These are phyloP conservation scores for Zapus hudsonius DNA, from an alignment of 2,113 vertebrate species.

Conservation along the genomic window DNA sequence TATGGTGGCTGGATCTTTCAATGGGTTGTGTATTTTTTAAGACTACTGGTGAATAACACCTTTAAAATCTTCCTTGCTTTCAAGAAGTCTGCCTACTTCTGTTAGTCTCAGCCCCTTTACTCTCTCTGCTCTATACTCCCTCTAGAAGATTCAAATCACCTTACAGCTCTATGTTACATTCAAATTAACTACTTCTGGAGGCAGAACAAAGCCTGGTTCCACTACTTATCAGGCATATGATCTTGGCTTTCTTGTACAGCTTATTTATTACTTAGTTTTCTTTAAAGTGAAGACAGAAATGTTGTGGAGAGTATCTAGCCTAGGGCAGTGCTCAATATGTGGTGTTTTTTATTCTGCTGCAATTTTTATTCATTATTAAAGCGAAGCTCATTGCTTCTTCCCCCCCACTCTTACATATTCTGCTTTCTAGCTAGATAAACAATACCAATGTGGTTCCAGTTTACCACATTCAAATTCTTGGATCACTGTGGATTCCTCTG, in stretches of 20 bases:
- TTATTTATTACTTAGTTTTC: background rate
- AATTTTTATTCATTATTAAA: conserved; percentile 47
- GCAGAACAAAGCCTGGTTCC: conserved; percentile 7
- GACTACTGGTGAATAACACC: background rate
- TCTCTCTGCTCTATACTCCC: conserved; percentile 22
- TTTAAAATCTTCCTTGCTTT: conserved; percentile 21
- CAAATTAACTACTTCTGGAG: conserved; percentile 34
- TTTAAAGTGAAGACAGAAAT: background rate
- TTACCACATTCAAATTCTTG: conserved; percentile 16
- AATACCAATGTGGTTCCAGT: conserved; percentile 10
- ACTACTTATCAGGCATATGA: background rate
- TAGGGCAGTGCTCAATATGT: background rate
- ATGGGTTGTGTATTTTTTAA: background rate
- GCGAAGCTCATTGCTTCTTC: conserved; percentile 33
- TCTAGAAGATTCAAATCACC: background rate
- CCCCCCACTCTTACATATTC: background rate
- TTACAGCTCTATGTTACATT: background rate
- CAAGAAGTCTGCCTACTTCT: background rate
- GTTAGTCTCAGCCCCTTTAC: conserved; percentile 15
- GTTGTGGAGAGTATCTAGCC: background rate
- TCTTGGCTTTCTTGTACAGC: background rate
- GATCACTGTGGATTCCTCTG: background rate
- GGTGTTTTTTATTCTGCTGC: background rate
- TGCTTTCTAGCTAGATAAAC: background rate
- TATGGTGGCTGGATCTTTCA: background rate